Conservation (phyloP, 1,140 invertebrate genomes). For the Carcinoscorpius rotundicauda region DNA sequence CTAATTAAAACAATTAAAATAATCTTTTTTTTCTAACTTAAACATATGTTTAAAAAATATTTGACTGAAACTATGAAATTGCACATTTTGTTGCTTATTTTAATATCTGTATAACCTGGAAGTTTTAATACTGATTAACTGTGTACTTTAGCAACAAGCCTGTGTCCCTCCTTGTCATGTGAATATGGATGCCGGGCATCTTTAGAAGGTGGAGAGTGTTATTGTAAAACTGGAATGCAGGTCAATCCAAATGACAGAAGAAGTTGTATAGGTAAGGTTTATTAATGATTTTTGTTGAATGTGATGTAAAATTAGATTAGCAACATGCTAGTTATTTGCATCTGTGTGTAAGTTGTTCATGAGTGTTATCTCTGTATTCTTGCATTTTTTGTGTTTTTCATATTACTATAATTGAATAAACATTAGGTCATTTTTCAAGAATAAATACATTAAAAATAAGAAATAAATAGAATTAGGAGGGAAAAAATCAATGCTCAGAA, state of each 20-base stretch:
- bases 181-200: constrained; percentile 82
- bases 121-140: too few species aligned
- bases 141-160: constrained; percentile 47
- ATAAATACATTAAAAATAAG: too few species aligned
- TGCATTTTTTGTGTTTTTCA: constrained; percentile 3
- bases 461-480: too few species aligned
- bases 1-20: neutral
- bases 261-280: constrained; percentile 58
- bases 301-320: neutral
- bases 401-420: too few species aligned
- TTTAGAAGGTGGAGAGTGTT: constrained; percentile 73
- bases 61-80: neutral
- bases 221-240: constrained; percentile 60
- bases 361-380: constrained; percentile 3
- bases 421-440: too few species aligned
- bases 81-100: too few species aligned
- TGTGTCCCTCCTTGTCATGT: constrained; percentile 67
- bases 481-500: too few species aligned
- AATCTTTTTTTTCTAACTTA: constrained; percentile 16
- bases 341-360: constrained; percentile 20
- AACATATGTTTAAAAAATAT: constrained; percentile 10
- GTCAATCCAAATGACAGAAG: constrained; percentile 60
- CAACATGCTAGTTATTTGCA: constrained; percentile 2
- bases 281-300: neutral
- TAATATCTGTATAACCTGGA: too few species aligned